These are phyloP conservation scores for Cheilosia pagana DNA, from an alignment of 2,888 invertebrate species.

Conservation along the genomic window DNA sequence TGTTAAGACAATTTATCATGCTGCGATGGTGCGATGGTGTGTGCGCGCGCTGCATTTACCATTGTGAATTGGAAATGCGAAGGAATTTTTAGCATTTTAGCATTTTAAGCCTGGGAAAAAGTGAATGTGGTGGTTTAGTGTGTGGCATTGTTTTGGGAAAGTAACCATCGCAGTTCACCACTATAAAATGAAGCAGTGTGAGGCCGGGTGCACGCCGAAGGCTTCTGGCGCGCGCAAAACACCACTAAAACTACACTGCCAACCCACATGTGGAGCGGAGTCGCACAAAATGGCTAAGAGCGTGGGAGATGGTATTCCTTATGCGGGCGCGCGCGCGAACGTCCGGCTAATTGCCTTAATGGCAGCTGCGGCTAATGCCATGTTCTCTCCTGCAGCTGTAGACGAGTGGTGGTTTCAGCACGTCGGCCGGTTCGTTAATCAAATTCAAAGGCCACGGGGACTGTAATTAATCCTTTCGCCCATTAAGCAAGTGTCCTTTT, in stretches of 20 bases:
- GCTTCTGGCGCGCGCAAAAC: slow-evolving; percentile 28
- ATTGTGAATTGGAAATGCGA: slow-evolving; percentile 62
- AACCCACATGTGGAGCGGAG: slow-evolving; percentile 52
- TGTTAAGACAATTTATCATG: slow-evolving; percentile 72
- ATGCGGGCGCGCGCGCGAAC: slow-evolving; percentile 55
- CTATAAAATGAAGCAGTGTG: slow-evolving; percentile 45
- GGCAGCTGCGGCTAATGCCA: slow-evolving; percentile 64
- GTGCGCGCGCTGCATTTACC: slow-evolving; percentile 47
- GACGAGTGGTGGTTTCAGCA: slow-evolving; percentile 31
- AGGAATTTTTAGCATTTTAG: slow-evolving; percentile 54
- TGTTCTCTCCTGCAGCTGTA: slow-evolving; percentile 69
- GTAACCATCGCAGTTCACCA: slow-evolving; percentile 60
- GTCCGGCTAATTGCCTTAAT: slow-evolving; percentile 72
- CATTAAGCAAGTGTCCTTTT: slow-evolving; percentile 73
- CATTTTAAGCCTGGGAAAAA: slow-evolving; percentile 51
- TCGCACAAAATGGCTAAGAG: slow-evolving; percentile 46
- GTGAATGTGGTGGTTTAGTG: slow-evolving; percentile 60
- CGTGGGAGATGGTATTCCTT: slow-evolving; percentile 73
- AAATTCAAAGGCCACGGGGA: slow-evolving; percentile 75
- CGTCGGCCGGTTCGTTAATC: slow-evolving; percentile 66
- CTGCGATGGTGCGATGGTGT: slow-evolving; percentile 47
- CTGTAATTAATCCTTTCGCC: slow-evolving; percentile 75
- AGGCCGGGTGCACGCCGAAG: slow-evolving; percentile 50
- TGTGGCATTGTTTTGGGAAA: slow-evolving; percentile 68
- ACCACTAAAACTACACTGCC: slow-evolving; percentile 26